These are phyloP conservation scores for Helostoma temminkii DNA, from an alignment of 2,797 vertebrate genomes.

Conservation along the genomic window DNA sequence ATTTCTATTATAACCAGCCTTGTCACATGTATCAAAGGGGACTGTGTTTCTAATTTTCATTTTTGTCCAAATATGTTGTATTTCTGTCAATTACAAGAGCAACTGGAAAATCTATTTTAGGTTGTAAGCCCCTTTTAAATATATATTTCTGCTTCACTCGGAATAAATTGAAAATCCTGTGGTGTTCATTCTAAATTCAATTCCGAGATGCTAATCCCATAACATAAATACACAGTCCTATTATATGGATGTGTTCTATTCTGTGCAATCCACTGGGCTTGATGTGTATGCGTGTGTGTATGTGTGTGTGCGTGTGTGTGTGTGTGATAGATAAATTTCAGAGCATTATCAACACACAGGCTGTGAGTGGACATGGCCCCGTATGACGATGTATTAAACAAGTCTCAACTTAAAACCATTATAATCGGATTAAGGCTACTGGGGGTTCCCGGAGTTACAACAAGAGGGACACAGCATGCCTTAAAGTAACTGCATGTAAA, in stretches of 20 bases:
- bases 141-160: neutral
- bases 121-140: constrained; percentile 13
- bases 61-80: neutral
- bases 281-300: neutral
- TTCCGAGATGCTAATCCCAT: constrained; percentile 20
- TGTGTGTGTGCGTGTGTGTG: neutral
- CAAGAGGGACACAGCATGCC: no score
- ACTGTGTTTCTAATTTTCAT: constrained; percentile 9
- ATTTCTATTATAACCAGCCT: neutral
- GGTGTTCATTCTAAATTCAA: neutral
- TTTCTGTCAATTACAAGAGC: neutral
- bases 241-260: neutral
- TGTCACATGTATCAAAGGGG: neutral
- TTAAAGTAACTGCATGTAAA: no score
- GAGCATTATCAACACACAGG: neutral
- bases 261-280: neutral
- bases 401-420: no score
- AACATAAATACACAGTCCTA: neutral
- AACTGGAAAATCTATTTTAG: constrained; percentile 2
- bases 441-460: no score
- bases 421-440: no score
- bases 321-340: neutral
- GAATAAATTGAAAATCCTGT: neutral
- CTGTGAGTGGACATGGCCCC: neutral
- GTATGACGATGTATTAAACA: no score